Conservation (phyloP, 2,113 vertebrate species). For the Chaenogobius annularis region DNA sequence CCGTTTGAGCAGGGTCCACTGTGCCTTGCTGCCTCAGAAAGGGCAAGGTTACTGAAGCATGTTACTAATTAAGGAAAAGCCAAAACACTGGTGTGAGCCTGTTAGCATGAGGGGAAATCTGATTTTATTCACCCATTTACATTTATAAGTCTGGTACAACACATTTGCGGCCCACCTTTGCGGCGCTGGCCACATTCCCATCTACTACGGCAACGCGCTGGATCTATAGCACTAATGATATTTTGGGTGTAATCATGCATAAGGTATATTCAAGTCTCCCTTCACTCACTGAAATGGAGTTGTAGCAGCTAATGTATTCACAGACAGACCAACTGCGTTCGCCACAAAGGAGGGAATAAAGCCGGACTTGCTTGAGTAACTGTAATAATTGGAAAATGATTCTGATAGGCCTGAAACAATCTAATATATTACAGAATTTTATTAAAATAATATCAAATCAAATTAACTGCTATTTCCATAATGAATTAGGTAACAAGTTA, state of each 20-base stretch:
- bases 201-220: slow-evolving; percentile 48
- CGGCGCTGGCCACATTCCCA: slow-evolving; percentile 54
- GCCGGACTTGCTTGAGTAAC: slow-evolving; percentile 95
- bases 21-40: slow-evolving; percentile 60
- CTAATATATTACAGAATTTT: slow-evolving; percentile 99
- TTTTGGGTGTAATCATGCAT: slow-evolving; percentile 89
- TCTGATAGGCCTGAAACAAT: slow-evolving; percentile 99
- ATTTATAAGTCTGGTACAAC: slow-evolving; percentile 62
- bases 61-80: slow-evolving; percentile 63
- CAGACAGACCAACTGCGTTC: slow-evolving; percentile 92
- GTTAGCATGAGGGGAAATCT: slow-evolving; percentile 58
- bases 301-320: slow-evolving; percentile 94
- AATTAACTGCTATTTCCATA: slow-evolving; percentile 99
- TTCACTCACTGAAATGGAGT: slow-evolving; percentile 84
- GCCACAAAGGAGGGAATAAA: slow-evolving; percentile 73
- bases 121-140: slow-evolving; percentile 36
- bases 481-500: slow-evolving; percentile 99
- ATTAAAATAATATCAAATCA: slow-evolving; percentile 99
- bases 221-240: slow-evolving; percentile 80
- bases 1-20: slow-evolving; percentile 36
- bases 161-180: slow-evolving; percentile 58
- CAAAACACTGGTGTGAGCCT: slow-evolving; percentile 38
- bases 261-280: slow-evolving; percentile 76
- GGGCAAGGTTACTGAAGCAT: slow-evolving; percentile 56
- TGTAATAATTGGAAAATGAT: slow-evolving; percentile 99